Evolutionary conservation across 2,888 invertebrate genomes (phyloP).

Genomic region (Aethes cnicana): DNA sequence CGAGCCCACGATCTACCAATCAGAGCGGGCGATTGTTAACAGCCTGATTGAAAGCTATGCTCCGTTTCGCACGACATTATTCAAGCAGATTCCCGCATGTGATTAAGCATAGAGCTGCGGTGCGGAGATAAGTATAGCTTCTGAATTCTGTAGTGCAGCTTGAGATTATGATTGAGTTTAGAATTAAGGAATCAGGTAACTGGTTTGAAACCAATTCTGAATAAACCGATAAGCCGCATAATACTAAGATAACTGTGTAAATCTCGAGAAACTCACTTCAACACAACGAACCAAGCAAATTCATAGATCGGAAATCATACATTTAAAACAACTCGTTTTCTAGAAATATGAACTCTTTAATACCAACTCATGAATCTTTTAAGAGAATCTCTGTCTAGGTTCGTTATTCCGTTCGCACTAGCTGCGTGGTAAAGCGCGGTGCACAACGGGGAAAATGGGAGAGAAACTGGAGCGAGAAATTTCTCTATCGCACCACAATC

Average conservation of each 20-base stretch:
- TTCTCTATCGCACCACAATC: slow-evolving; percentile 27
- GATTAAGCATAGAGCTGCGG: slow-evolving; percentile 39
- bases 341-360: slow-evolving; percentile 6
- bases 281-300: too few species aligned
- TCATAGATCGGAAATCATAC: not conserved
- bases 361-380: slow-evolving; percentile 26
- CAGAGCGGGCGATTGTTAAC: slow-evolving; percentile 58
- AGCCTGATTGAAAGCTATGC: slow-evolving; percentile 62
- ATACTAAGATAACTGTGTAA: too few species aligned
- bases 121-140: slow-evolving; percentile 34
- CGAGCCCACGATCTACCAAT: slow-evolving; percentile 64
- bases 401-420: slow-evolving; percentile 30
- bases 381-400: slow-evolving; percentile 21
- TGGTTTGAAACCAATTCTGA: too few species aligned
- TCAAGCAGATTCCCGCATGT: slow-evolving; percentile 39
- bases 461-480: slow-evolving; percentile 18
- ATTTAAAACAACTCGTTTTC: slow-evolving; percentile 8
- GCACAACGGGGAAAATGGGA: slow-evolving; percentile 20
- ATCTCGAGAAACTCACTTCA: not conserved
- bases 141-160: slow-evolving; percentile 13
- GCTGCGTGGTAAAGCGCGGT: slow-evolving; percentile 22
- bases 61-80: slow-evolving; percentile 63
- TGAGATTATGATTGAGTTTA: slow-evolving; percentile 6
- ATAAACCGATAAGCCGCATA: too few species aligned
- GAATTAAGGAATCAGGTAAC: not conserved